These are phyloP conservation scores for Lypha dubia DNA, from an alignment of 2,888 invertebrate genomes.

Conservation along the genomic window DNA sequence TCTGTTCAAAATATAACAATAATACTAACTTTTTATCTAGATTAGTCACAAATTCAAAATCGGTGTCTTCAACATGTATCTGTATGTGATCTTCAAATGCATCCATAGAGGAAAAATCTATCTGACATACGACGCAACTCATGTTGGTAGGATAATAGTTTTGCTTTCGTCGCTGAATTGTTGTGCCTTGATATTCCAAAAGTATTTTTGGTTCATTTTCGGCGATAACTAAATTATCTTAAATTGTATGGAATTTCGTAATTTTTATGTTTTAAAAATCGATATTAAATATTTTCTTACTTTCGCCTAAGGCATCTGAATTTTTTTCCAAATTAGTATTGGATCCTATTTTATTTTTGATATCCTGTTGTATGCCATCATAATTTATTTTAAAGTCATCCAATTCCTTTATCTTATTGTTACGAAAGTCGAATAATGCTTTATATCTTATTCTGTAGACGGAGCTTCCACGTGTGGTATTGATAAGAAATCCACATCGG, in stretches of 20 bases:
- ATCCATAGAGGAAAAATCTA: constrained; percentile 77
- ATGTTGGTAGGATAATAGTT: constrained; percentile 76
- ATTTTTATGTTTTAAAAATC: neutral
- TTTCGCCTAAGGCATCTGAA: constrained; percentile 1
- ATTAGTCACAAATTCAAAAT: constrained; percentile 77
- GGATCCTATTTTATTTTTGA: neutral
- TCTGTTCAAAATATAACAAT: neutral
- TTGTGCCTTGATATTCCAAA: constrained; percentile 76
- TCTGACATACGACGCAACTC: constrained; percentile 80
- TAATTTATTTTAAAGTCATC: constrained; percentile 75
- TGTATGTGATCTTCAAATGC: constrained; percentile 79
- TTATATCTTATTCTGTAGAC: constrained; percentile 75
- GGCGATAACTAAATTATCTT: constrained; percentile 73
- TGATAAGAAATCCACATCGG: constrained; percentile 76
- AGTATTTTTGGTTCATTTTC: constrained; percentile 69
- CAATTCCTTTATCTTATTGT: constrained; percentile 74
- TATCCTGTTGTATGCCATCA: neutral
- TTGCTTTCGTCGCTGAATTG: constrained; percentile 53
- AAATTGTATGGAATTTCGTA: neutral
- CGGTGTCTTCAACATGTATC: constrained; percentile 79
- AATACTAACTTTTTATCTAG: constrained; percentile 76
- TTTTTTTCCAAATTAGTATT: neutral
- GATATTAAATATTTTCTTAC: constrained; percentile 9
- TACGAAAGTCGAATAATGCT: constrained; percentile 76
- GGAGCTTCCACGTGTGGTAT: constrained; percentile 74